Evolutionary conservation across 2,113 vertebrate genomes (phyloP).

Genomic region (Leucopsar rothschildi): DNA sequence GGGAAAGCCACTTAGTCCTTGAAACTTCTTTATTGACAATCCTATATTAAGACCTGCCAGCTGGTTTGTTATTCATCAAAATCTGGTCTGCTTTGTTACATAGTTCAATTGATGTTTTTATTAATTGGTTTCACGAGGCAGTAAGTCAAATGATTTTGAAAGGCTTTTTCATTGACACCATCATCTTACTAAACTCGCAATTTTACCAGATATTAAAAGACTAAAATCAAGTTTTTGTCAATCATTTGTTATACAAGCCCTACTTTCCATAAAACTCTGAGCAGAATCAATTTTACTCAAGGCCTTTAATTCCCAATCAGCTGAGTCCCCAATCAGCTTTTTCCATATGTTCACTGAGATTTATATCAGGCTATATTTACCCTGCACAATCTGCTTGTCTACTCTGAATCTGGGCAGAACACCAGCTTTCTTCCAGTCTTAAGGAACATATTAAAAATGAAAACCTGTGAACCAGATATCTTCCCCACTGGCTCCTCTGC

Average conservation of each 20-base stretch:
- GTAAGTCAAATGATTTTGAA: background rate
- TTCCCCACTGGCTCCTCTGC: background rate
- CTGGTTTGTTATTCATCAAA: background rate
- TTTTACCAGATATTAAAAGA: constrained; percentile 3
- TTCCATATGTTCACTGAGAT: constrained; percentile 55
- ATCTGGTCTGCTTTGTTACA: background rate
- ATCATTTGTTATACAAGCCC: background rate
- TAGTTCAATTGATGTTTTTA: background rate
- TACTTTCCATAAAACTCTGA: constrained; percentile 6
- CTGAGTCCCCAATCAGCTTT: constrained; percentile 44
- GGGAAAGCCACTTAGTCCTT: background rate
- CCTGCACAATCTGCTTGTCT: constrained; percentile 45
- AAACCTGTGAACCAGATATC: background rate
- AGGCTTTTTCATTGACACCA: background rate
- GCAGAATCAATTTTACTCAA: constrained; percentile 26
- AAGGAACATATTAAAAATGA: background rate
- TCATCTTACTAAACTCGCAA: background rate
- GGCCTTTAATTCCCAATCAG: constrained; percentile 43
- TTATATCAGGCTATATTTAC: constrained; percentile 60
- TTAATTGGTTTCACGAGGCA: background rate
- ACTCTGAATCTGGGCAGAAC: constrained; percentile 37
- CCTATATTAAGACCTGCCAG: background rate
- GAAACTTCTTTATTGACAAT: background rate
- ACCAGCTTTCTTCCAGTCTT: constrained; percentile 1
- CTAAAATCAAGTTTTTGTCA: background rate